Evolutionary conservation across 2,888 invertebrate genomes (phyloP).

Genomic region (Masnerella sp.): DNA sequence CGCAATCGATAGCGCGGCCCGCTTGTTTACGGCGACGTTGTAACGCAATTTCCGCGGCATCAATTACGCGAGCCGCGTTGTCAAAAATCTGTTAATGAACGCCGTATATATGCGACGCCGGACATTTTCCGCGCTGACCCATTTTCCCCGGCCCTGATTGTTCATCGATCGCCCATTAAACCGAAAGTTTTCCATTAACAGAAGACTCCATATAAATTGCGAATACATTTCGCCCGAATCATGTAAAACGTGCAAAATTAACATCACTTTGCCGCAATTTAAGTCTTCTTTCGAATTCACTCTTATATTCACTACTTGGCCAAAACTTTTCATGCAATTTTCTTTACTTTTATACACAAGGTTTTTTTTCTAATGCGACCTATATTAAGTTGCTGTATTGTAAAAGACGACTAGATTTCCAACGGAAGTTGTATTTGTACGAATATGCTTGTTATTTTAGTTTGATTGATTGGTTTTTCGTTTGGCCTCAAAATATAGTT

Average conservation of each 20-base stretch:
- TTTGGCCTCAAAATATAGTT: slow-evolving; percentile 24
- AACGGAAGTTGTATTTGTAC: too few relatives aligned
- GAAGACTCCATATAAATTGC: slow-evolving; percentile 38
- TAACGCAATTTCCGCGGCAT: slow-evolving; percentile 40
- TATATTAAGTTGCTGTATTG: too few relatives aligned
- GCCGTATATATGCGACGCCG: slow-evolving; percentile 32
- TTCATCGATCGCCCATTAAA: slow-evolving; percentile 51
- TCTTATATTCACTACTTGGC: too few relatives aligned
- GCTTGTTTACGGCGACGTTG: slow-evolving; percentile 43
- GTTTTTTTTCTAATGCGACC: too few relatives aligned
- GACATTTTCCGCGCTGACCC: slow-evolving; percentile 43
- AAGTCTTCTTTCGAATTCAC: slow-evolving; percentile 14
- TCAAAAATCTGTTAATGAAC: slow-evolving; percentile 51
- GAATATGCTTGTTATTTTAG: too few relatives aligned
- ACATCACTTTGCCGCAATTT: slow-evolving; percentile 20
- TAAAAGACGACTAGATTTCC: too few relatives aligned
- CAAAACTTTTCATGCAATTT: too few relatives aligned
- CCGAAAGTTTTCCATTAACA: slow-evolving; percentile 38
- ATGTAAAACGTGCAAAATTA: too few relatives aligned
- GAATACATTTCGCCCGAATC: slow-evolving; percentile 45
- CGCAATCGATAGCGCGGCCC: slow-evolving; percentile 40
- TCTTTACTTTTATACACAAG: too few relatives aligned
- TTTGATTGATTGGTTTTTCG: slow-evolving; percentile 1
- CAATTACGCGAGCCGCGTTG: slow-evolving; percentile 35
- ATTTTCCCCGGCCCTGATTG: slow-evolving; percentile 34